Evolutionary conservation across 1,140 invertebrate genomes (phyloP).

Genomic region (Drosophila burlai): DNA sequence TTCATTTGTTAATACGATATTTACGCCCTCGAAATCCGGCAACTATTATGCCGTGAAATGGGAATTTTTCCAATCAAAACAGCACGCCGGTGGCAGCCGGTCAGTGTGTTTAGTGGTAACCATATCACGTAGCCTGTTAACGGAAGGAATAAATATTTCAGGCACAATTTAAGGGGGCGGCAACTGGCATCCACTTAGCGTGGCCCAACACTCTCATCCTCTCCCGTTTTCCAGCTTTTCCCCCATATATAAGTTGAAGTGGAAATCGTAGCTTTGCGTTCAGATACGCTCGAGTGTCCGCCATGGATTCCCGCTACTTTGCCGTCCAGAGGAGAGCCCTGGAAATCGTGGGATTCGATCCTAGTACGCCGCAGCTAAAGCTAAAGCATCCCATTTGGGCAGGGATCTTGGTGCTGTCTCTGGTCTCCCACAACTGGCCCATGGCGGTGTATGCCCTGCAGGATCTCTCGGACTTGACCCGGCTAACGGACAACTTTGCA

Average conservation of each 20-base stretch:
- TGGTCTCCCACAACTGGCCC: constrained; percentile 51
- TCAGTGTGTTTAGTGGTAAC: constrained; percentile 40
- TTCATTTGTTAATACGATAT: constrained; percentile 57
- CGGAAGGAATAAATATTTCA: constrained; percentile 71
- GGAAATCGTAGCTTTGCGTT: not conserved
- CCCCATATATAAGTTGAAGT: constrained; percentile 5
- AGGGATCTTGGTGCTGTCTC: constrained; percentile 18
- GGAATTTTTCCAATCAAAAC: constrained; percentile 69
- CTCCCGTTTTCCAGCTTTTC: not conserved
- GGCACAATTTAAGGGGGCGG: constrained; percentile 60
- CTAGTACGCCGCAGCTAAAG: not conserved
- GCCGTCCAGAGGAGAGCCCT: constrained; percentile 46
- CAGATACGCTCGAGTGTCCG: constrained; percentile 13
- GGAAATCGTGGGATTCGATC: constrained; percentile 45
- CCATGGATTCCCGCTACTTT: constrained; percentile 49
- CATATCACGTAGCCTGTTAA: constrained; percentile 73
- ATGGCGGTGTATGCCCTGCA: constrained; percentile 48
- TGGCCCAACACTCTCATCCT: not conserved
- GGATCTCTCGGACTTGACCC: constrained; percentile 32
- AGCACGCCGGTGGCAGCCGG: not conserved
- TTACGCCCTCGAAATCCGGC: constrained; percentile 39
- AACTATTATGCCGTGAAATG: constrained; percentile 60
- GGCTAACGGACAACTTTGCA: constrained; percentile 35
- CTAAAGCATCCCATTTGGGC: constrained; percentile 45
- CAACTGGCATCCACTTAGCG: constrained; percentile 57